Evolutionary conservation across 2,888 invertebrate species (phyloP).

Genomic region (Chymomyza procnemis): DNA sequence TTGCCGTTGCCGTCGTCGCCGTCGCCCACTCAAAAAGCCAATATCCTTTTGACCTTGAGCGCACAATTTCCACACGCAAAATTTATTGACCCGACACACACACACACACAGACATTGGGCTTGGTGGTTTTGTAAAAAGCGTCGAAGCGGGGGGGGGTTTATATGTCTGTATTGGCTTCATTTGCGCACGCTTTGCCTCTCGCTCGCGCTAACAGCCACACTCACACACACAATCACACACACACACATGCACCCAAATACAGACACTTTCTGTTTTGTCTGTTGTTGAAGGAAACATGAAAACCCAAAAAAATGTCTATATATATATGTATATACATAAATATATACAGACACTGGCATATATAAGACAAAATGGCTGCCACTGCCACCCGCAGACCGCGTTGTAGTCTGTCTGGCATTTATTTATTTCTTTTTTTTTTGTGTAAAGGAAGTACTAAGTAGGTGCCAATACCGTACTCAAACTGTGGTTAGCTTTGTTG

Average conservation of each 20-base stretch:
- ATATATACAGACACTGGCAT: too few species aligned
- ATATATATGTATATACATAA: background rate
- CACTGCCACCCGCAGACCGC: conserved; percentile 26
- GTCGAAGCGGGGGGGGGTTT: background rate
- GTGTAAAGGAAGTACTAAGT: conserved; percentile 58
- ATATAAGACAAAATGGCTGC: conserved; percentile 27
- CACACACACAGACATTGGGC: background rate
- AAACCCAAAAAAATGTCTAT: conserved; percentile 33
- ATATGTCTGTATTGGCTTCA: conserved; percentile 47
- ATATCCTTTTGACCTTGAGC: conserved; percentile 79
- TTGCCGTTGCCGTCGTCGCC: conserved; percentile 25
- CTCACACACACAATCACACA: background rate
- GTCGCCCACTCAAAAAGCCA: conserved; percentile 55
- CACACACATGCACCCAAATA: background rate
- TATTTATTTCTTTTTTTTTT: conserved; percentile 21
- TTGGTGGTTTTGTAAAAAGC: background rate
- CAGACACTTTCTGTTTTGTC: background rate
- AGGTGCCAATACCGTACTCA: conserved; percentile 39
- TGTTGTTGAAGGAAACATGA: conserved; percentile 42
- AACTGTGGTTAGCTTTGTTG: background rate
- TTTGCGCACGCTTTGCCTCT: conserved; percentile 4
- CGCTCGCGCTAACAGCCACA: conserved; percentile 2
- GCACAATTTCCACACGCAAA: conserved; percentile 75
- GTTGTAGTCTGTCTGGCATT: conserved; percentile 51
- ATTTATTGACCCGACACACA: conserved; percentile 76